These are phyloP conservation scores for Lepidothrix coronata DNA, from an alignment of 2,113 vertebrate genomes.

Conservation along the genomic window DNA sequence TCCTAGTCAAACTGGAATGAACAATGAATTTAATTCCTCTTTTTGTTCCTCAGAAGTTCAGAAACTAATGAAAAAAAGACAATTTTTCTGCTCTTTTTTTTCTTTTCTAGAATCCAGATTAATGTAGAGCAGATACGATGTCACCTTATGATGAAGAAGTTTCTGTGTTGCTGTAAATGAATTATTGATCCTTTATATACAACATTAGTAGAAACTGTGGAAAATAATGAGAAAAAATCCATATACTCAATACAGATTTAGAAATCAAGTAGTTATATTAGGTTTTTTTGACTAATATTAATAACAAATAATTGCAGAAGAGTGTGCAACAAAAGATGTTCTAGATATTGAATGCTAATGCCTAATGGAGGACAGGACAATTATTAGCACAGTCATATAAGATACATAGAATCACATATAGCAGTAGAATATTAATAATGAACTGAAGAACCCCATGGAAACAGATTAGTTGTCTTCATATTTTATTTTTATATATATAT, in stretches of 20 bases:
- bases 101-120: not conserved
- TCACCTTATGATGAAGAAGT: not conserved
- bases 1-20: not conserved
- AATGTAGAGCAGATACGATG: accelerated
- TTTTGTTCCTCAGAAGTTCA: not conserved
- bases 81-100: not conserved
- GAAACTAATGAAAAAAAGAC: not conserved
- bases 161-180: not conserved
- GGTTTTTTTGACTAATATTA: not conserved
- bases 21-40: not conserved
- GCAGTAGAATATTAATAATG: not conserved
- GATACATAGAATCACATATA: not conserved
- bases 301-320: not conserved
- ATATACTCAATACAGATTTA: not conserved
- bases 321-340: not conserved
- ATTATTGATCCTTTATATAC: not conserved
- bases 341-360: not conserved
- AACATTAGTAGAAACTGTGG: not conserved
- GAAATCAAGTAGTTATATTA: not conserved
- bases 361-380: not conserved
- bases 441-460: not conserved
- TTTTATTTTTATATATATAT: not conserved
- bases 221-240: not conserved
- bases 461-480: not conserved
- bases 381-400: not conserved